These are phyloP conservation scores for Cyprinodon tularosa DNA, from an alignment of 2,113 vertebrate genomes.

Conservation along the genomic window DNA sequence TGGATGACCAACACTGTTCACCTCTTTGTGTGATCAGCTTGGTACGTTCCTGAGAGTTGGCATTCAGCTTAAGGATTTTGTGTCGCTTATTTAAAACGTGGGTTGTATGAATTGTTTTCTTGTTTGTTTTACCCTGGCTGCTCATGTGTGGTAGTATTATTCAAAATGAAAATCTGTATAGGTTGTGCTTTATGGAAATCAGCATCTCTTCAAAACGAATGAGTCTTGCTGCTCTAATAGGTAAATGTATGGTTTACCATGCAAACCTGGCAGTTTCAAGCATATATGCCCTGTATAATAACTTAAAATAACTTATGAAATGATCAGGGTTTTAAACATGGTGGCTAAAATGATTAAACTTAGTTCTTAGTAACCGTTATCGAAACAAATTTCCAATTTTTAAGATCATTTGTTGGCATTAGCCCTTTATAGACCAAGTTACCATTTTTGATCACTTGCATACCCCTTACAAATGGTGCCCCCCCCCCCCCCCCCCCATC, in stretches of 20 bases:
- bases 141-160: not conserved
- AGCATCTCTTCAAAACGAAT: not conserved
- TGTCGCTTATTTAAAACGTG: not conserved
- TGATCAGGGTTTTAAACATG: too few relatives aligned
- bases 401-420: too few relatives aligned
- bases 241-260: not conserved
- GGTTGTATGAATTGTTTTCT: slow-evolving; percentile 10
- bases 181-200: not conserved
- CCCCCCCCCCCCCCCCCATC: too few relatives aligned
- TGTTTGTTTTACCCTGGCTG: not conserved
- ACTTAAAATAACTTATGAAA: too few relatives aligned
- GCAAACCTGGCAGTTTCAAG: not conserved
- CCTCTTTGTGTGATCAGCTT: slow-evolving; percentile 6
- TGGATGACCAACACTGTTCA: slow-evolving; percentile 6
- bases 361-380: too few relatives aligned
- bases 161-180: not conserved
- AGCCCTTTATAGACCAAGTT: too few relatives aligned
- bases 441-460: too few relatives aligned
- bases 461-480: too few relatives aligned
- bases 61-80: slow-evolving; percentile 1
- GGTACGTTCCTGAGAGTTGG: not conserved
- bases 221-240: not conserved
- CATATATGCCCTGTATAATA: too few relatives aligned
- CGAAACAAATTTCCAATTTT: too few relatives aligned
- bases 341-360: too few relatives aligned